Evolutionary conservation across 2,888 invertebrate species (phyloP).

Genomic region (Himalopsyche kuldschensis): DNA sequence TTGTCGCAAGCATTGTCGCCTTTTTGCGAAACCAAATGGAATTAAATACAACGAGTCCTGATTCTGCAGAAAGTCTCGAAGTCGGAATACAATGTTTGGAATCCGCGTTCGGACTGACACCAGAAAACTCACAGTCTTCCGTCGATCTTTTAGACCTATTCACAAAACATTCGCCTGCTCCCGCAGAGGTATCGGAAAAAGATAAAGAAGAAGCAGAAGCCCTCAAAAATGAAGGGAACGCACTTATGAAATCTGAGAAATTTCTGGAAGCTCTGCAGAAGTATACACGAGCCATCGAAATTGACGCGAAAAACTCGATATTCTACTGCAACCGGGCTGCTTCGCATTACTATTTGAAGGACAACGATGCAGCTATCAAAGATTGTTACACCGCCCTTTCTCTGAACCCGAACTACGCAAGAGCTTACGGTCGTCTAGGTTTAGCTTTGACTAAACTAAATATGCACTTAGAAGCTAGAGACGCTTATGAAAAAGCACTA

Average conservation of each 20-base stretch:
- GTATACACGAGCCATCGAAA: slow-evolving; percentile 86
- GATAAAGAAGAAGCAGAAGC: slow-evolving; percentile 74
- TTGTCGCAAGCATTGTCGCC: slow-evolving; percentile 59
- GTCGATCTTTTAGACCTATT: slow-evolving; percentile 55
- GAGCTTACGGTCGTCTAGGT: slow-evolving; percentile 92
- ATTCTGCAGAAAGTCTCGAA: slow-evolving; percentile 76
- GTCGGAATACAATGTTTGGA: slow-evolving; percentile 95
- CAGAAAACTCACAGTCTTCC: slow-evolving; percentile 40
- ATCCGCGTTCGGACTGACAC: slow-evolving; percentile 77
- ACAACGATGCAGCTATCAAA: slow-evolving; percentile 80
- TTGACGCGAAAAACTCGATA: slow-evolving; percentile 87
- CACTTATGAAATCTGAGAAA: slow-evolving; percentile 83
- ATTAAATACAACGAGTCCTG: slow-evolving; percentile 42
- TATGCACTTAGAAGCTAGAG: slow-evolving; percentile 79
- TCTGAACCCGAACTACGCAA: slow-evolving; percentile 89
- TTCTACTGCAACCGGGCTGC: slow-evolving; percentile 98
- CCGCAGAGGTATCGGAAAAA: slow-evolving; percentile 53
- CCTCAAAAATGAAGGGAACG: slow-evolving; percentile 85
- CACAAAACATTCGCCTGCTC: slow-evolving; percentile 44
- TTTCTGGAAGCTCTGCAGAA: slow-evolving; percentile 79
- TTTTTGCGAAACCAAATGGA: slow-evolving; percentile 50
- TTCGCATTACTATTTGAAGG: slow-evolving; percentile 86
- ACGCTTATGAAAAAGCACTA: slow-evolving; percentile 84
- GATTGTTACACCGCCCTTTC: slow-evolving; percentile 89
- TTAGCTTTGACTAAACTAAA: slow-evolving; percentile 83